phyloP scores from a whole-genome alignment of 1,140 invertebrate genomes.

The Matsumurasca onukii region DNA sequence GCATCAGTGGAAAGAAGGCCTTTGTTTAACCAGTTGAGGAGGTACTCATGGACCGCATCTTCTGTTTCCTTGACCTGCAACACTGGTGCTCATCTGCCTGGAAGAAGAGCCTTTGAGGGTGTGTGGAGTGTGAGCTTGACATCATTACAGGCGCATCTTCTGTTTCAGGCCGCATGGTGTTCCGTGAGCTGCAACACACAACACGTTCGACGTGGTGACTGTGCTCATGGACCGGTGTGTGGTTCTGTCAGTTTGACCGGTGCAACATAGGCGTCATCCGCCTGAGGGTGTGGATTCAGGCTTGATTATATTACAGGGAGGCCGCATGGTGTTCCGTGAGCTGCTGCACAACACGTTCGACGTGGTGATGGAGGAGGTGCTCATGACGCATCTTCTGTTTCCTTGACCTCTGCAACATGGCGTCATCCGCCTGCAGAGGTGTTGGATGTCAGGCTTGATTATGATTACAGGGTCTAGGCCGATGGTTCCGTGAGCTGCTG shows the following conservation, averaged over 20 bases:
- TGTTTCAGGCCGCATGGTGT: conserved; percentile 75
- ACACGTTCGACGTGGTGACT: conserved; percentile 81
- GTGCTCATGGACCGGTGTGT: conserved; percentile 81
- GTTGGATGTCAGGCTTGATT: conserved; percentile 70
- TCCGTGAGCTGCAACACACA: conserved; percentile 83
- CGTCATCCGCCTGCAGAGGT: conserved; percentile 43
- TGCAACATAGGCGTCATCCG: conserved; percentile 60
- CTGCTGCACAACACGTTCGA: conserved; percentile 83
- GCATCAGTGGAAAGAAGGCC: too few species aligned
- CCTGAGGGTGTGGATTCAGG: conserved; percentile 30
- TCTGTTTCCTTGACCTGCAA: conserved; percentile 82
- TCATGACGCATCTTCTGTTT: conserved; percentile 86
- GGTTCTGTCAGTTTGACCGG: conserved; percentile 84
- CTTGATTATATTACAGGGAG: too few species aligned
- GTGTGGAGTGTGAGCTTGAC: conserved; percentile 68
- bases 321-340: conserved; percentile 79
- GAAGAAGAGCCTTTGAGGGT: conserved; percentile 35
- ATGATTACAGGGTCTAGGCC: conserved; percentile 67
- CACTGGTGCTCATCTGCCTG: conserved; percentile 52
- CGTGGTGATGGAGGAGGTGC: conserved; percentile 80
- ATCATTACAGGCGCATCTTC: conserved; percentile 56
- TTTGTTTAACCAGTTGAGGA: too few species aligned
- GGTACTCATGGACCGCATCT: conserved; percentile 83
- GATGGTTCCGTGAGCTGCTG: conserved; percentile 81
- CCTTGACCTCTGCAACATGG: conserved; percentile 78